phyloP scores from a whole-genome alignment of 2,888 invertebrate species.

The Entomobrya multifasciata region DNA sequence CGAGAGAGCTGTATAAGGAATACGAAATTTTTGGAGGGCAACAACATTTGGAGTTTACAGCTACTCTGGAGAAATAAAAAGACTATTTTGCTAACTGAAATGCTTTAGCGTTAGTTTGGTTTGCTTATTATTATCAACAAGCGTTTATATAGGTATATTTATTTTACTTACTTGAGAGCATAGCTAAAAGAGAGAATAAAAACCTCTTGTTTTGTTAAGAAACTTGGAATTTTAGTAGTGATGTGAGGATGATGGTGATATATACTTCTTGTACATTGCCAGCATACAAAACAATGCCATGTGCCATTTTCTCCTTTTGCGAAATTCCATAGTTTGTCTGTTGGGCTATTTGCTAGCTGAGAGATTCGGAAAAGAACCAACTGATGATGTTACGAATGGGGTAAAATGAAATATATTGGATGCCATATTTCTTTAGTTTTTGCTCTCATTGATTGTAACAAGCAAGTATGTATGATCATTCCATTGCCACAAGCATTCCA shows the following conservation, averaged over 20 bases:
- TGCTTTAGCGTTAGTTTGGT: too few relatives aligned
- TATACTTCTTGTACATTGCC: neutral
- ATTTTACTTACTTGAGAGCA: neutral
- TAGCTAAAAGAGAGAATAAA: neutral
- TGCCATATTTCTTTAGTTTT: neutral
- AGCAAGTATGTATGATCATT: neutral
- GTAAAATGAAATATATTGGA: neutral
- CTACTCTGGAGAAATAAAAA: too few relatives aligned
- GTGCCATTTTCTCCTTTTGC: too few relatives aligned
- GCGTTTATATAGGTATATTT: neutral
- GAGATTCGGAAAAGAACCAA: neutral
- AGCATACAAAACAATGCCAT: slow-evolving; percentile 11
- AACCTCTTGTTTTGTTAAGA: neutral
- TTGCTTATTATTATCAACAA: slow-evolving; percentile 33
- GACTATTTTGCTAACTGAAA: slow-evolving; percentile 8
- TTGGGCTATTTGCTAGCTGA: neutral
- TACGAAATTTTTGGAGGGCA: slow-evolving; percentile 11
- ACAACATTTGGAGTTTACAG: neutral
- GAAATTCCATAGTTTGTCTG: neutral
- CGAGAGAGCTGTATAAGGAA: slow-evolving; percentile 6
- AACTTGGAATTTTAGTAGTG: too few relatives aligned
- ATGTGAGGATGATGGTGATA: slow-evolving; percentile 5
- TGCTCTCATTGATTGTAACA: neutral
- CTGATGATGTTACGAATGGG: neutral
- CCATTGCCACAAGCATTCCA: neutral